Evolutionary conservation across 1,140 invertebrate genomes (phyloP).

Genomic region (Lethrus apterus): DNA sequence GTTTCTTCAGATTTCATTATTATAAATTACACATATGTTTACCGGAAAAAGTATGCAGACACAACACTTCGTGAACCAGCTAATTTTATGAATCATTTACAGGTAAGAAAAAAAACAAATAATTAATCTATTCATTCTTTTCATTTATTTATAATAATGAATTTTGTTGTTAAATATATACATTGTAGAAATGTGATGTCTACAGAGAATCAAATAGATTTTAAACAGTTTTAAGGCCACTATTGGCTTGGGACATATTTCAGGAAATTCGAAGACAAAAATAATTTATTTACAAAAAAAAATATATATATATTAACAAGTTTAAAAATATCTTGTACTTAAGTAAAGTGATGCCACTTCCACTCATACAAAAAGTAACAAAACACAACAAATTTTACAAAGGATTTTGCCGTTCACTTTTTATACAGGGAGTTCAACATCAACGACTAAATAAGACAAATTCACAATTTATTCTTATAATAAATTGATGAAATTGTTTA

Average conservation of each 20-base stretch:
- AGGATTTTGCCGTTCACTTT: background rate
- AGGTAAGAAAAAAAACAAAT: no score
- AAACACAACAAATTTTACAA: constrained; percentile 14
- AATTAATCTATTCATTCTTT: no score
- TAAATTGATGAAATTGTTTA: no score
- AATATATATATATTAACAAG: constrained; percentile 21
- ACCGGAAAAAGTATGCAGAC: no score
- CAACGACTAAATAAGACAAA: no score
- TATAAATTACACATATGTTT: no score
- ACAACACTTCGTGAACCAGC: no score
- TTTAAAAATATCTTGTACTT: constrained; percentile 30
- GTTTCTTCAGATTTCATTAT: no score
- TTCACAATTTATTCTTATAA: no score
- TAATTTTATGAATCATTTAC: no score
- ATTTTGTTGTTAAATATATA: constrained; percentile 10
- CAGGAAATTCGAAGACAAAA: constrained; percentile 28
- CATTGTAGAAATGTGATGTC: constrained; percentile 18
- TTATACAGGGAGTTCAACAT: background rate
- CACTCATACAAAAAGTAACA: constrained; percentile 11
- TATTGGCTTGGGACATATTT: constrained; percentile 40
- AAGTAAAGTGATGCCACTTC: constrained; percentile 25
- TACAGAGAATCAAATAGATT: constrained; percentile 20
- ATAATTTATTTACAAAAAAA: constrained; percentile 30
- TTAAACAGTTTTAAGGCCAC: constrained; percentile 36
- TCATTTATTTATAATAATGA: constrained; percentile 9